These are phyloP conservation scores for Bombus breviceps DNA, from an alignment of 1,140 invertebrate species.

Conservation along the genomic window DNA sequence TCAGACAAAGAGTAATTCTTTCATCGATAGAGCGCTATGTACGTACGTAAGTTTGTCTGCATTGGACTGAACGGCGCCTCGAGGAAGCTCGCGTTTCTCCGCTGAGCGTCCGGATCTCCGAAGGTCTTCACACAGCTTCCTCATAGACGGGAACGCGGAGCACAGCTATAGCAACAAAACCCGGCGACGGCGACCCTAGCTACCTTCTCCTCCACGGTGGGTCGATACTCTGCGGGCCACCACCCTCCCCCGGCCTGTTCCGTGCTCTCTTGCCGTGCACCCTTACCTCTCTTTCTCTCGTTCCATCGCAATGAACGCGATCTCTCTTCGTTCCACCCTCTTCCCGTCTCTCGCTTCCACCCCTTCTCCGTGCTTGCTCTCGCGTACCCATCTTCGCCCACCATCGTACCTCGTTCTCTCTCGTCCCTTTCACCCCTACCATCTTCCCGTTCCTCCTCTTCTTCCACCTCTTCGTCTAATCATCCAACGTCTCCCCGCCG, in stretches of 20 bases:
- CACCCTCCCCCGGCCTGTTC: slow-evolving; percentile 63
- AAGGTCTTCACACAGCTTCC: slow-evolving; percentile 68
- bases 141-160: slow-evolving; percentile 70
- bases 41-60: background rate
- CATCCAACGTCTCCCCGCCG: slow-evolving; percentile 55
- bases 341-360: slow-evolving; percentile 47
- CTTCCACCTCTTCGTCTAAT: slow-evolving; percentile 62
- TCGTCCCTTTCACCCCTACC: slow-evolving; percentile 56
- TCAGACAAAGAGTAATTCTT: background rate
- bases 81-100: background rate
- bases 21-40: background rate
- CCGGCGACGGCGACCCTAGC: slow-evolving; percentile 78
- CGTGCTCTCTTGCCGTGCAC: slow-evolving; percentile 52
- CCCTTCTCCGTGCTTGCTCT: slow-evolving; percentile 61
- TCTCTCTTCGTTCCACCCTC: slow-evolving; percentile 39
- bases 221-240: slow-evolving; percentile 81
- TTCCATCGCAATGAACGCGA: slow-evolving; percentile 52
- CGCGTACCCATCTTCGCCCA: slow-evolving; percentile 72
- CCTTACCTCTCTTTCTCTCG: slow-evolving; percentile 51
- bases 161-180: slow-evolving; percentile 81
- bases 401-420: slow-evolving; percentile 55
- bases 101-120: slow-evolving; percentile 9
- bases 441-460: slow-evolving; percentile 50
- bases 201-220: slow-evolving; percentile 76
- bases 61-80: background rate